phyloP scores from a whole-genome alignment of 2,797 vertebrate species.

The Vultur gryphus region DNA sequence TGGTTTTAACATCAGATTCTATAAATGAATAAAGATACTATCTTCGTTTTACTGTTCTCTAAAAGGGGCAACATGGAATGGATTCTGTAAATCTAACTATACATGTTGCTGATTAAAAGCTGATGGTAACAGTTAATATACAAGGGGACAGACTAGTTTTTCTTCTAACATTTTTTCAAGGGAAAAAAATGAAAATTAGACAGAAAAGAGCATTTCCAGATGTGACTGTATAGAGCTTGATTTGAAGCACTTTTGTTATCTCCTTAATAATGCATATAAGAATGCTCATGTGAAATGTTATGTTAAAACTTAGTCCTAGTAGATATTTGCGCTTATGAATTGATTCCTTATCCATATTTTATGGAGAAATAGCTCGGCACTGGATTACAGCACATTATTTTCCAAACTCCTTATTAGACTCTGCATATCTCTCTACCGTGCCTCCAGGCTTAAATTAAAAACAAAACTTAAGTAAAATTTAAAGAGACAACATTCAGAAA shows the following conservation, averaged over 20 bases:
- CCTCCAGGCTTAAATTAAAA: slow-evolving; percentile 62
- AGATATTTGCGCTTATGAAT: slow-evolving; percentile 45
- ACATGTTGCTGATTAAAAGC: slow-evolving; percentile 71
- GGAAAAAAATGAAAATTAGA: slow-evolving; percentile 41
- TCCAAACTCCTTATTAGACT: slow-evolving; percentile 38
- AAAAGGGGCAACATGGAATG: slow-evolving; percentile 61
- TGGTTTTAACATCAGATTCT: slow-evolving; percentile 64
- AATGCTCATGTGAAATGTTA: slow-evolving; percentile 17
- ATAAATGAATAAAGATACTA: slow-evolving; percentile 65
- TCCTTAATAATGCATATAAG: slow-evolving; percentile 55
- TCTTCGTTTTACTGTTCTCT: slow-evolving; percentile 64
- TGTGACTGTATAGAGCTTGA: slow-evolving; percentile 42
- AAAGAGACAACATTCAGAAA: slow-evolving; percentile 64
- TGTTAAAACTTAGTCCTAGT: slow-evolving; percentile 32
- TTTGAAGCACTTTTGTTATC: slow-evolving; percentile 53
- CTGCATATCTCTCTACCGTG: slow-evolving; percentile 14
- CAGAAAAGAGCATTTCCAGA: slow-evolving; percentile 69
- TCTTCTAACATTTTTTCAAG: neutral
- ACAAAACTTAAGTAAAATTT: slow-evolving; percentile 59
- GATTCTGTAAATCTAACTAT: slow-evolving; percentile 67
- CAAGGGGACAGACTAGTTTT: neutral
- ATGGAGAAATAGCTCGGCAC: neutral
- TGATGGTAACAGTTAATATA: slow-evolving; percentile 64
- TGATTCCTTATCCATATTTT: slow-evolving; percentile 54
- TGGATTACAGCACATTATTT: slow-evolving; percentile 14